Evolutionary conservation across 2,113 vertebrate species (phyloP), one percentile per base, ranked within the genome.

Genomic region (Erythrolamprus reginae): DNA sequence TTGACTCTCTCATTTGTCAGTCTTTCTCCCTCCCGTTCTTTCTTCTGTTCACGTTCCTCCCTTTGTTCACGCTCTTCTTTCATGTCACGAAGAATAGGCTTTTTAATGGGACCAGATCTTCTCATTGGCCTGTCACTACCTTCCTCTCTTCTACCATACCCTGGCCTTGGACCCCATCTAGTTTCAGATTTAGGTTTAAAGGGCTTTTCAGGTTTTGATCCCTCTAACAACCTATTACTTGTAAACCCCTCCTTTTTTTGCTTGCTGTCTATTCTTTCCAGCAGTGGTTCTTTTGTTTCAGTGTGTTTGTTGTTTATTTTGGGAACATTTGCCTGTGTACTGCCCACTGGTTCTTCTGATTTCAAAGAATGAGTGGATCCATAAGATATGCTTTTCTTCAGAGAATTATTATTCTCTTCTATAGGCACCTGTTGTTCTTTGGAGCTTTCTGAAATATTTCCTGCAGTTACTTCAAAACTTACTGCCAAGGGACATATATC

Each of bases 71-170:
- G 96, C 91, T 99, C 99, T 88, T 99, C 99, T 94, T 99, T 99
- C 99, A 99, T 99, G 93, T 99, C 99, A 93, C 99, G 97, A 38
- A 99, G 97, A 8, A 99, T 97, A 21, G 99, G 99, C 89, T 99
- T 99, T 94, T 99, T 99, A 95, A 99, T 99, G 47, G 99, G 99
- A 45, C 99, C 99, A 0, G 99, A 99, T 93, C 99, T 97, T 92
- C 99, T 98, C 33, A 99, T 89, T 1, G 98, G 98, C 88, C 99
- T 98, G 21, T 99, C 98, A 0, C 96, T 94, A 0, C 98, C 97
- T 53, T 99, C 99, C 0, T 99, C 98, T 93, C 99, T 98, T 89
- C 98, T 97, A 45, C 96, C 97, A 0, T 97, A 96, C 3, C 97
- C 96, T 6, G 98, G 97, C 88, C 98, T 97, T 52, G 98, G 98